Conservation (phyloP, 2,113 vertebrate genomes). For the Channa argus region DNA sequence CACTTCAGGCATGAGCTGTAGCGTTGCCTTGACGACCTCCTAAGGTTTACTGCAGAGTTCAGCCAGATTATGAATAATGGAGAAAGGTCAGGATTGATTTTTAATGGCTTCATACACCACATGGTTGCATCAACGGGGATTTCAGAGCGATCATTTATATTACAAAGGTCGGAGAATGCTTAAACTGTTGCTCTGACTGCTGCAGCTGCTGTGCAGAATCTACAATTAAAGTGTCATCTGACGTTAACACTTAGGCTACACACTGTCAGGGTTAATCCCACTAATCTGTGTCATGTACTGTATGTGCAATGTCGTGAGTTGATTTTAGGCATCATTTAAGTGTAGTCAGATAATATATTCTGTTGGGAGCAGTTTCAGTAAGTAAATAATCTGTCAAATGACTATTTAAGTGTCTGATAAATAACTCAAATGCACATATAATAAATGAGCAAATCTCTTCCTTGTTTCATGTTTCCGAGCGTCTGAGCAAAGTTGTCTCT, state of each 20-base stretch:
- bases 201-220: conserved; percentile 24
- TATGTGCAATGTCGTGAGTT: conserved; percentile 7
- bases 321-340: conserved; percentile 16
- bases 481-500: conserved; percentile 21
- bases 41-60: conserved; percentile 59
- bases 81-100: conserved; percentile 73
- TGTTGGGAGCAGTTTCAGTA: not conserved
- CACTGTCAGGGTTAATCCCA: conserved; percentile 24
- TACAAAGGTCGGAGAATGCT: conserved; percentile 5
- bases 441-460: conserved; percentile 19
- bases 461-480: conserved; percentile 43
- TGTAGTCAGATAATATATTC: not conserved
- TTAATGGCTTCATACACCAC: conserved; percentile 64
- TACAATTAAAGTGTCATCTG: conserved; percentile 18
- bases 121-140: conserved; percentile 55
- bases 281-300: conserved; percentile 24
- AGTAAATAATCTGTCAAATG: conserved; percentile 2
- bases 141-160: conserved; percentile 37
- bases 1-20: conserved; percentile 16
- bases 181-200: conserved; percentile 1
- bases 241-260: not conserved
- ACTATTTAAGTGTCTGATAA: conserved; percentile 1
- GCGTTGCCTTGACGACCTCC: conserved; percentile 35
- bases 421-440: not conserved
- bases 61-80: conserved; percentile 75